A percentile compares a stretch with the other conserved stretches of the same genome.
Conservation (phyloP, 1,140 invertebrate genomes). For the Aphis gossypii region DNA sequence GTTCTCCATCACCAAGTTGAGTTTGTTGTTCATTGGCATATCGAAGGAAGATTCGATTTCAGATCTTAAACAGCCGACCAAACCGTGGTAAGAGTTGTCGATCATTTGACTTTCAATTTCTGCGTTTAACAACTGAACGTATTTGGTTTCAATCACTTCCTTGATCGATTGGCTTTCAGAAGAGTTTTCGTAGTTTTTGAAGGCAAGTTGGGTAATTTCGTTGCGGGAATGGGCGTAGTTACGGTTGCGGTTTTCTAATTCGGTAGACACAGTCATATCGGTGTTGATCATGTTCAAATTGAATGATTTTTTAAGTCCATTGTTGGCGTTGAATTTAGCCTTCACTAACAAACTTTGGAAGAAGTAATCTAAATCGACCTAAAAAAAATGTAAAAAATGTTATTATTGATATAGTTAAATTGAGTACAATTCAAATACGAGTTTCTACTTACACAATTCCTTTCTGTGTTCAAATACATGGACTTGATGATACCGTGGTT, state of each 20-base stretch:
- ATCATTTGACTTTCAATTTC: constrained; percentile 40
- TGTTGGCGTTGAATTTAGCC: not conserved
- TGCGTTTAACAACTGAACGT: not conserved
- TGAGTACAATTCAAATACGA: not conserved
- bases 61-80: constrained; percentile 24
- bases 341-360: not conserved
- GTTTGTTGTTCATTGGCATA: not conserved
- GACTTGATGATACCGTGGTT: not conserved
- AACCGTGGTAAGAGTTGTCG: constrained; percentile 5
- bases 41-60: not conserved
- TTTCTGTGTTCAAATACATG: constrained; percentile 22
- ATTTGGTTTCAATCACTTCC: not conserved
- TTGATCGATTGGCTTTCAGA: not conserved
- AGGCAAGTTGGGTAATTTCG: not conserved
- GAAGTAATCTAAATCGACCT: constrained; percentile 41
- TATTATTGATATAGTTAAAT: not conserved
- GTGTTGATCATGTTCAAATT: not conserved
- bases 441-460: not conserved
- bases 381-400: not conserved
- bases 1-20: not conserved
- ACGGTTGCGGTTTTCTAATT: constrained; percentile 17
- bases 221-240: not conserved
- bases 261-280: not conserved
- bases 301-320: not conserved
- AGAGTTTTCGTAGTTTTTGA: not conserved